Conservation (phyloP, 2,797 vertebrate species). For the Enteromius unitaeniatus region DNA sequence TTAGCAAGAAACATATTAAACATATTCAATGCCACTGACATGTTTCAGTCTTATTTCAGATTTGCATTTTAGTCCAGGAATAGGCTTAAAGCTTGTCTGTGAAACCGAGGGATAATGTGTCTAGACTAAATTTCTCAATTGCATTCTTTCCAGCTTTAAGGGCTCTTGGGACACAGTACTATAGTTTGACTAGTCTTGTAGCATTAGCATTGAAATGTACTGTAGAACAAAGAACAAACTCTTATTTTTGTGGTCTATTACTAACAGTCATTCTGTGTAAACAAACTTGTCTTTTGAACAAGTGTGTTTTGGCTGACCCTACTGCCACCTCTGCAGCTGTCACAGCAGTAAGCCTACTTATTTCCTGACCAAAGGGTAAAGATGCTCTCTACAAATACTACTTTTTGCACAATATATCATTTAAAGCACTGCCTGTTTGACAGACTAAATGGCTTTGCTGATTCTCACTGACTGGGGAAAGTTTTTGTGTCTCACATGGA, state of each 20-base stretch:
- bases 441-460: constrained; percentile 12
- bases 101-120: not conserved
- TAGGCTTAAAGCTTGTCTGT: no score
- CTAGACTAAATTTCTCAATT: constrained; percentile 12
- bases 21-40: not conserved
- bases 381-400: constrained; percentile 19
- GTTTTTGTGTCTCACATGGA: constrained; percentile 1
- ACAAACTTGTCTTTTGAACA: constrained; percentile 30
- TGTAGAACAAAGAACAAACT: not conserved
- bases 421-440: not conserved
- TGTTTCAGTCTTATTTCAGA: no score
- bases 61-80: no score
- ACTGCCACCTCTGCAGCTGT: constrained; percentile 43
- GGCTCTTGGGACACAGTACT: not conserved
- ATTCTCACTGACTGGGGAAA: constrained; percentile 1
- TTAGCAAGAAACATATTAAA: not conserved
- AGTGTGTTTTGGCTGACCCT: constrained; percentile 40
- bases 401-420: constrained; percentile 16
- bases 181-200: not conserved
- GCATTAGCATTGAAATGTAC: not conserved
- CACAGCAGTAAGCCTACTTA: constrained; percentile 23
- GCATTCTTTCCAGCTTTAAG: constrained; percentile 18
- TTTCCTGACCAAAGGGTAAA: constrained; percentile 32
- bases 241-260: constrained; percentile 9
- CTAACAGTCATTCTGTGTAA: constrained; percentile 19